Evolutionary conservation across 2,113 vertebrate genomes (phyloP).

Genomic region (Macaca nemestrina): DNA sequence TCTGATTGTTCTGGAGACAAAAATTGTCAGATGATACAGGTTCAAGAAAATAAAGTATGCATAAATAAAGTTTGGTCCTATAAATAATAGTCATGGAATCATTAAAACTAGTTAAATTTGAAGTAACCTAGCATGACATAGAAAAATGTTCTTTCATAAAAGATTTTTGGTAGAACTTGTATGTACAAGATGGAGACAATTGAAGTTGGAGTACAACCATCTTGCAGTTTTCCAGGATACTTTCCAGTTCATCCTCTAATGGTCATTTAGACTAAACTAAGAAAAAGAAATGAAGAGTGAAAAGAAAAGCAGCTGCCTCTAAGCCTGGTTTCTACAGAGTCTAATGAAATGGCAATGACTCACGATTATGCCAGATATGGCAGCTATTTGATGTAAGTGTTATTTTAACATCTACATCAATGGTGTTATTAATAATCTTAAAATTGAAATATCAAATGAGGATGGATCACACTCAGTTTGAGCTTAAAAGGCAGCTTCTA

Average conservation of each 20-base stretch:
- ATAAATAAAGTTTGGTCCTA: neutral
- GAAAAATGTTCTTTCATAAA: neutral
- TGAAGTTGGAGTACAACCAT: too few relatives aligned
- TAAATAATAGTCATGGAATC: neutral
- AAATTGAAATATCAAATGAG: neutral
- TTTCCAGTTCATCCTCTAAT: neutral
- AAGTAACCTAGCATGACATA: fast-evolving
- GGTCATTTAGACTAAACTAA: neutral
- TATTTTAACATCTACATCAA: neutral
- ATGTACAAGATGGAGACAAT: too few relatives aligned
- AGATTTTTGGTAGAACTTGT: neutral
- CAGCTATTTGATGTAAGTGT: neutral
- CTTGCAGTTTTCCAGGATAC: neutral
- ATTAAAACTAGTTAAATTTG: neutral
- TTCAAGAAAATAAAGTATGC: neutral
- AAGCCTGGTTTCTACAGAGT: neutral
- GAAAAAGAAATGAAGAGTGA: neutral
- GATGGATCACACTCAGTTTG: neutral
- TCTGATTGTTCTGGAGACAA: neutral
- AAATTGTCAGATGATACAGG: neutral
- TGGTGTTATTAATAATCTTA: neutral
- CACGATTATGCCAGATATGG: neutral
- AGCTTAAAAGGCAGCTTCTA: neutral
- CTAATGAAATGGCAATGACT: neutral
- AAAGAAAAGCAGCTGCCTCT: neutral